Conservation (phyloP, 2,888 invertebrate genomes). For the Trichogramma evanescens region DNA sequence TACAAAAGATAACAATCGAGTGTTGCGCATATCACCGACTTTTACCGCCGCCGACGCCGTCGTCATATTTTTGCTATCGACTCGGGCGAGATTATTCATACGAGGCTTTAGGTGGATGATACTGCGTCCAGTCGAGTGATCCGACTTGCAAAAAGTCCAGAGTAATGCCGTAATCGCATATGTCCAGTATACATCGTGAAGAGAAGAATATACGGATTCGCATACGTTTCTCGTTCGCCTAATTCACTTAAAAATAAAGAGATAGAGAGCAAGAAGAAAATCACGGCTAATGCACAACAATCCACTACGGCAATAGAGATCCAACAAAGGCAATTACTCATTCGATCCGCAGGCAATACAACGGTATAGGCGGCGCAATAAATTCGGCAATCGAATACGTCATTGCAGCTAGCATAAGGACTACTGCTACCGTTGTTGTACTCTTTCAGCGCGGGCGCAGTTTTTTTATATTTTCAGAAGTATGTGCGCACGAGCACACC, state of each 20-base stretch:
- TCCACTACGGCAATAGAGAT: neutral
- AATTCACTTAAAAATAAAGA: neutral
- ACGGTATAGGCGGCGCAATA: neutral
- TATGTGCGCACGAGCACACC: slow-evolving; percentile 35
- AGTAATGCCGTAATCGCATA: no score
- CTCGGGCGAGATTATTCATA: no score
- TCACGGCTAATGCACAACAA: neutral
- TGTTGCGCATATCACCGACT: no score
- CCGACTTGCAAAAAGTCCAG: no score
- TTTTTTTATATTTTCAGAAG: slow-evolving; percentile 23
- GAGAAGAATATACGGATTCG: no score
- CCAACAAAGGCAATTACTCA: slow-evolving; percentile 14
- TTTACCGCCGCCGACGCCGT: neutral
- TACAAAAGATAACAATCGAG: no score
- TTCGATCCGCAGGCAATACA: neutral
- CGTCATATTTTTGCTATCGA: neutral
- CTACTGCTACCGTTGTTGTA: neutral
- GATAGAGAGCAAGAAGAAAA: neutral
- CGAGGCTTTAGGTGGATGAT: no score
- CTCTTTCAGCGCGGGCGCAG: slow-evolving; percentile 16
- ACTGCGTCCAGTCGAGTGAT: no score
- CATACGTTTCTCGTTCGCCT: no score
- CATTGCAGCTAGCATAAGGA: no score
- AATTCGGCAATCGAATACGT: neutral
- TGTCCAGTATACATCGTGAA: no score